Evolutionary conservation across 1,140 invertebrate genomes (phyloP), one percentile per base, ranked within the genome.

Genomic region (Zelostemma sp.): DNA sequence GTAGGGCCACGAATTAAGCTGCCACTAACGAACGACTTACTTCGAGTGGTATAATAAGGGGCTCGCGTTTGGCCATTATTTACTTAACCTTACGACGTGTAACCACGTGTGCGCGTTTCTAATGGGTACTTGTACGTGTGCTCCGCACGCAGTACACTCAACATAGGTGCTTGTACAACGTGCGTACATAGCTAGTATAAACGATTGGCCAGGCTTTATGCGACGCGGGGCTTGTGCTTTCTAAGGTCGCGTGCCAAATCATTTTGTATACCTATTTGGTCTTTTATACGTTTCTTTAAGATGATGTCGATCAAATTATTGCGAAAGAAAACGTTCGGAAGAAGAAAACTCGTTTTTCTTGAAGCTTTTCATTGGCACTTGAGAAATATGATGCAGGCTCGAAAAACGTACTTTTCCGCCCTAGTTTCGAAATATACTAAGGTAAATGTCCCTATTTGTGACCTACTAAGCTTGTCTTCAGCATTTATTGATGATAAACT

Each of bases 31-130:
- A 79, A 73, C 67, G 77, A 77, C 77, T 74, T 73, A 66, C 65
- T 73, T 77, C 51, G 66, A 78, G 77, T 78, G 66, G 74, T 73
- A 74, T 73, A 73, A 75, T 77, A 79, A 80, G 73, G 68, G 75
- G 70, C 71, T 69, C 62, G 71, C 68, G 74, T 74, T 78, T 71
- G 67, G 72, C 75, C 65, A 79, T 80, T 80, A 80, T 80, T 80
- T 77, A 78, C 72, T 71, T 75, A 75, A 74, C 74, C 72, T 77
- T 71, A 77, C 70, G 68, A 67, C 70, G 59, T 73, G 65, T 70
- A 72, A 72, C 72, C 73, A 77, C 74, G 61, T 76, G 73, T 74
- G 68, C 75, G 74, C 72, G 74, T 50, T 77, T 66, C 76, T 76
- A 78, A 78, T 78, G 76, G 76, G 53, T 62, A 74, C 76, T 79